A percentile compares a stretch with the other conserved stretches of the same genome.
Conservation (phyloP, 2,888 invertebrate genomes). For the Phymatocera aterrima region DNA sequence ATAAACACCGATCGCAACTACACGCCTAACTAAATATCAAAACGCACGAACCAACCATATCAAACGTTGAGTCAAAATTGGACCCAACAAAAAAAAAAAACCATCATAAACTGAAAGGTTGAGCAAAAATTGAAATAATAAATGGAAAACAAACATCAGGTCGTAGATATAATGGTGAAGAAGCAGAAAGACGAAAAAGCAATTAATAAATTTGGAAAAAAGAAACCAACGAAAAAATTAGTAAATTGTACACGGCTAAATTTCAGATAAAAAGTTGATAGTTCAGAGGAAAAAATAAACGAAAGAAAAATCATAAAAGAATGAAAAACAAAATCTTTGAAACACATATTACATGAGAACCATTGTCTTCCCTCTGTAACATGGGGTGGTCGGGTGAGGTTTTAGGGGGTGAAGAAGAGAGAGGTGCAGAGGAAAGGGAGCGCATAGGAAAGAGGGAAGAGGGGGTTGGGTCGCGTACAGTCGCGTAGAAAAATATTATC, state of each 20-base stretch:
- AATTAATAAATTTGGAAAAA: background rate
- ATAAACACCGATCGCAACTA: no score
- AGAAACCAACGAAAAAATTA: background rate
- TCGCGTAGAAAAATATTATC: slow-evolving; percentile 60
- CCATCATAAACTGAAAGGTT: no score
- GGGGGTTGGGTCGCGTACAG: slow-evolving; percentile 70
- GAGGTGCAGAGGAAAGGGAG: slow-evolving; percentile 51
- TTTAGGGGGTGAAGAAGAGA: slow-evolving; percentile 65
- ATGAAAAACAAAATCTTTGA: slow-evolving; percentile 61
- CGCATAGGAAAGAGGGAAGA: slow-evolving; percentile 42
- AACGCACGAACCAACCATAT: no score
- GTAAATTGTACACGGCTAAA: no score
- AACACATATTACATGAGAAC: slow-evolving; percentile 73
- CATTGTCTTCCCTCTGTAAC: slow-evolving; percentile 63
- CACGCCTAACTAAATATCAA: no score
- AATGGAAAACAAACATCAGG: no score
- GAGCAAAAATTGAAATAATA: no score
- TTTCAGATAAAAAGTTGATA: background rate
- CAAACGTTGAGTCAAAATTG: no score
- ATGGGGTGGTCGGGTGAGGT: slow-evolving; percentile 70
- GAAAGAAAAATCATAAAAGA: slow-evolving; percentile 10
- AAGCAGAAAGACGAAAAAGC: background rate
- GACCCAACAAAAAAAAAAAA: no score
- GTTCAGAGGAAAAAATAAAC: background rate
- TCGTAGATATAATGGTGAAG: no score